Evolutionary conservation across 2,888 invertebrate species (phyloP).

Genomic region (Cheilosia impressa): DNA sequence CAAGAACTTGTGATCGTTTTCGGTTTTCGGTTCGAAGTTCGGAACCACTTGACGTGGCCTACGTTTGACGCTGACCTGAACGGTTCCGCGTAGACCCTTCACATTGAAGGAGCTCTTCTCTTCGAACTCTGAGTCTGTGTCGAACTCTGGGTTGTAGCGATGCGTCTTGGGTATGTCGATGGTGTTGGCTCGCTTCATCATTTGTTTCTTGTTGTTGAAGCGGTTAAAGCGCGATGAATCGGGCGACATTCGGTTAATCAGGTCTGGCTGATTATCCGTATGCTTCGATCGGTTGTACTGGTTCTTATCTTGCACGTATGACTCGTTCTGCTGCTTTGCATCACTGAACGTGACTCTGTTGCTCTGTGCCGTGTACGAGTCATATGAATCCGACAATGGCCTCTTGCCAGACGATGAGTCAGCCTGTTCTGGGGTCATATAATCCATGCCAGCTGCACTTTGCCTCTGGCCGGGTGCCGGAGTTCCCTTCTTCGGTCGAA

Average conservation of each 20-base stretch:
- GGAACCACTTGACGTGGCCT: slow-evolving; percentile 85
- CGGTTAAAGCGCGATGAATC: slow-evolving; percentile 80
- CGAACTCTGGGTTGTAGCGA: slow-evolving; percentile 84
- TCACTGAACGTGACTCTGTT: slow-evolving; percentile 75
- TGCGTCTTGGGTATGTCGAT: slow-evolving; percentile 92
- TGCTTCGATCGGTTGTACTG: slow-evolving; percentile 64
- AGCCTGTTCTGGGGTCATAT: slow-evolving; percentile 41
- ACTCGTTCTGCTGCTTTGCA: slow-evolving; percentile 17
- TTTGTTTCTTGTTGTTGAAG: slow-evolving; percentile 87
- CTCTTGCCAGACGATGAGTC: slow-evolving; percentile 48
- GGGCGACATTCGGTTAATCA: slow-evolving; percentile 77
- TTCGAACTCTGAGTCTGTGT: slow-evolving; percentile 83
- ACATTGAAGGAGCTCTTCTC: slow-evolving; percentile 81
- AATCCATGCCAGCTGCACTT: slow-evolving; percentile 67
- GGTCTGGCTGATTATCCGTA: slow-evolving; percentile 50
- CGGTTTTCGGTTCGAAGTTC: slow-evolving; percentile 91
- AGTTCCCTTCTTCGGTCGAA: slow-evolving; percentile 75
- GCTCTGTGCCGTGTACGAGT: slow-evolving; percentile 73
- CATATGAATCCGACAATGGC: slow-evolving; percentile 78
- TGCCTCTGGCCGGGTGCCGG: slow-evolving; percentile 71
- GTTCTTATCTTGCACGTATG: slow-evolving; percentile 62
- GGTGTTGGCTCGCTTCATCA: slow-evolving; percentile 94
- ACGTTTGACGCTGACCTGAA: slow-evolving; percentile 85
- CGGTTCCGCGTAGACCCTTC: slow-evolving; percentile 85
- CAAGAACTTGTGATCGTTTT: slow-evolving; percentile 92